These are phyloP conservation scores for Agrypnus murinus DNA, from an alignment of 2,888 invertebrate species.

Conservation along the genomic window DNA sequence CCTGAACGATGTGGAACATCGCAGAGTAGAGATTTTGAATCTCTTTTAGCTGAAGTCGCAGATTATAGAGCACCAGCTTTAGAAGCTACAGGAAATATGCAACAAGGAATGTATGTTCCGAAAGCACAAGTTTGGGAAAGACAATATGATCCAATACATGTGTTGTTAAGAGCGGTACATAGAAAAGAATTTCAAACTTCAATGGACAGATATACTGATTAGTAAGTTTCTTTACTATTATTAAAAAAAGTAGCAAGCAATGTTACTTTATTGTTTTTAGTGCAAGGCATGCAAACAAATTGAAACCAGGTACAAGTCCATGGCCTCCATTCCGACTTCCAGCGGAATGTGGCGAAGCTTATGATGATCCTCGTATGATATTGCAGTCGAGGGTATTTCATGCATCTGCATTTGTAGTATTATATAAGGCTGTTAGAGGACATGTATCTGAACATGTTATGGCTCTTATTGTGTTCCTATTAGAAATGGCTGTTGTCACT, in stretches of 20 bases:
- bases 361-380: constrained; percentile 80
- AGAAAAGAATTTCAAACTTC: constrained; percentile 94
- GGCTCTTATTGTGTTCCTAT: constrained; percentile 88
- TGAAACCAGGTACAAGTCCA: constrained; percentile 67
- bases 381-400: constrained; percentile 79
- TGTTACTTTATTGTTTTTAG: constrained; percentile 55
- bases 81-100: constrained; percentile 83
- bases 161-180: constrained; percentile 92
- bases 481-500: constrained; percentile 85
- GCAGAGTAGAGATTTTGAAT: constrained; percentile 91
- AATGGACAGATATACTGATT: constrained; percentile 93
- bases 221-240: constrained; percentile 77
- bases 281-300: constrained; percentile 65
- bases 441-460: constrained; percentile 91
- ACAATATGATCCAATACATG: constrained; percentile 95
- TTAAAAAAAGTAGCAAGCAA: background rate
- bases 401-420: constrained; percentile 84
- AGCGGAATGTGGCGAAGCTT: constrained; percentile 76
- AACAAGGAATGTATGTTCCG: constrained; percentile 91
- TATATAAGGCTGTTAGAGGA: constrained; percentile 88
- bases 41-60: constrained; percentile 82
- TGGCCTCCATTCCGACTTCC: constrained; percentile 91
- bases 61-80: constrained; percentile 87
- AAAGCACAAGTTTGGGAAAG: constrained; percentile 92
- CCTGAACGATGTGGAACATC: constrained; percentile 96